These are phyloP conservation scores for Seriola dumerili DNA, from an alignment of 2,113 vertebrate species.

Conservation along the genomic window DNA sequence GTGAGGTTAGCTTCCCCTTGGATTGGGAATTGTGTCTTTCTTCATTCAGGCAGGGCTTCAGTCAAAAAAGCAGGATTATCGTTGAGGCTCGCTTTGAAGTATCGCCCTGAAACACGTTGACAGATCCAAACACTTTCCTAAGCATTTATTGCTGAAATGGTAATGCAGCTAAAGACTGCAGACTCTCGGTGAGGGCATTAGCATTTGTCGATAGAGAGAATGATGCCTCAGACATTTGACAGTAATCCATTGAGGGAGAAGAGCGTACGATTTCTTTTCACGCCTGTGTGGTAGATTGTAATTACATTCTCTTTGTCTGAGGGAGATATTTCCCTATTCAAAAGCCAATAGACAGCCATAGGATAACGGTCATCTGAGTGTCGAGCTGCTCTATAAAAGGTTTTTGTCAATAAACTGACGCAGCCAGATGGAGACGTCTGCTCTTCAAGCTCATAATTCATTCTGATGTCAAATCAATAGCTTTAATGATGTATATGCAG, in stretches of 20 bases:
- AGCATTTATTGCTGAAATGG: slow-evolving; percentile 1
- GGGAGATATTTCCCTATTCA: slow-evolving; percentile 38
- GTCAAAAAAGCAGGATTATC: slow-evolving; percentile 5
- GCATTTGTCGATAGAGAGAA: slow-evolving; percentile 17
- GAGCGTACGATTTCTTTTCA: slow-evolving; percentile 22
- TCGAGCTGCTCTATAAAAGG: slow-evolving; percentile 10
- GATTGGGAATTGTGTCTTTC: slow-evolving; percentile 1
- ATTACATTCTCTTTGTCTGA: slow-evolving; percentile 38
- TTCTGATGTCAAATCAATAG: slow-evolving; percentile 58
- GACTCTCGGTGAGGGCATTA: slow-evolving; percentile 18
- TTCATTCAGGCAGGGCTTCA: slow-evolving; percentile 9
- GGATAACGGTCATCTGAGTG: slow-evolving; percentile 32
- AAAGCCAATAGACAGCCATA: slow-evolving; percentile 8
- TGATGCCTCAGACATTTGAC: slow-evolving; percentile 27
- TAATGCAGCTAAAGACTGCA: background rate
- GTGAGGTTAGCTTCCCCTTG: background rate
- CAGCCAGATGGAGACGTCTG: slow-evolving; percentile 20
- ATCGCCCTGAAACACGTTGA: slow-evolving; percentile 5
- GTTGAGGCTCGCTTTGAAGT: slow-evolving; percentile 7
- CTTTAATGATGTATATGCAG: slow-evolving; percentile 35
- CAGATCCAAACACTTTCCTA: background rate
- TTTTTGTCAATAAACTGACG: slow-evolving; percentile 41
- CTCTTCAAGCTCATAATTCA: slow-evolving; percentile 48
- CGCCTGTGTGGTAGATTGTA: slow-evolving; percentile 15
- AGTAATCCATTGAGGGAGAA: slow-evolving; percentile 18